Percentiles rank a stretch among this genome's conserved stretches.
These are phyloP conservation scores for Ageneiosus marmoratus DNA, from an alignment of 2,113 vertebrate genomes.

Conservation along the genomic window DNA sequence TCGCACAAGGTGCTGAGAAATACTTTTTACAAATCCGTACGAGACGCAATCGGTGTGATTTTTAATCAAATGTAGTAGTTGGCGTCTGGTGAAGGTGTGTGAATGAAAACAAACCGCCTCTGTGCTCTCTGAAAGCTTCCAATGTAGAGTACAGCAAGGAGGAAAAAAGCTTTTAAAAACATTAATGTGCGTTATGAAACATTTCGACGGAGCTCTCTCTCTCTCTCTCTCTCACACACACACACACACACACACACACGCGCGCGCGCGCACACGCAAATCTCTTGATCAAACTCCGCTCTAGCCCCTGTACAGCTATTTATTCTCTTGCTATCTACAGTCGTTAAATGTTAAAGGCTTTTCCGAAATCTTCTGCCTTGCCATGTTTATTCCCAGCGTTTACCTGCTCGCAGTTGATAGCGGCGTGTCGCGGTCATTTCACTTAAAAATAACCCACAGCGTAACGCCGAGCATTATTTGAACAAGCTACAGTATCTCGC, in stretches of 20 bases:
- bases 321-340: constrained; percentile 50
- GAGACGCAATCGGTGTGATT: too few species aligned
- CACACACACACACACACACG: neutral
- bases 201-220: neutral
- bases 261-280: neutral
- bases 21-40: too few species aligned
- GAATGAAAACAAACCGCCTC: constrained; percentile 13
- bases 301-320: constrained; percentile 5
- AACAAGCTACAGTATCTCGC: constrained; percentile 16
- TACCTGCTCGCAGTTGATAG: constrained; percentile 52
- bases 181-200: constrained; percentile 26
- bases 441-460: constrained; percentile 28
- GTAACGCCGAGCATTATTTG: constrained; percentile 41
- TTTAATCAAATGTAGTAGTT: too few species aligned
- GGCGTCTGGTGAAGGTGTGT: too few species aligned
- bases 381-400: constrained; percentile 56
- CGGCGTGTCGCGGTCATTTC: constrained; percentile 25
- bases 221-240: neutral
- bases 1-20: too few species aligned
- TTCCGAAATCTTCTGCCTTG: constrained; percentile 52
- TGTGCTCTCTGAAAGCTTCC: too few species aligned
- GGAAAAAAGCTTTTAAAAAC: neutral
- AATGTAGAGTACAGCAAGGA: neutral
- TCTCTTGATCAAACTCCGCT: constrained; percentile 41
- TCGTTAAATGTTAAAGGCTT: constrained; percentile 43